phyloP scores from a whole-genome alignment of 2,797 vertebrate species.

The Lacerta bilineata region DNA sequence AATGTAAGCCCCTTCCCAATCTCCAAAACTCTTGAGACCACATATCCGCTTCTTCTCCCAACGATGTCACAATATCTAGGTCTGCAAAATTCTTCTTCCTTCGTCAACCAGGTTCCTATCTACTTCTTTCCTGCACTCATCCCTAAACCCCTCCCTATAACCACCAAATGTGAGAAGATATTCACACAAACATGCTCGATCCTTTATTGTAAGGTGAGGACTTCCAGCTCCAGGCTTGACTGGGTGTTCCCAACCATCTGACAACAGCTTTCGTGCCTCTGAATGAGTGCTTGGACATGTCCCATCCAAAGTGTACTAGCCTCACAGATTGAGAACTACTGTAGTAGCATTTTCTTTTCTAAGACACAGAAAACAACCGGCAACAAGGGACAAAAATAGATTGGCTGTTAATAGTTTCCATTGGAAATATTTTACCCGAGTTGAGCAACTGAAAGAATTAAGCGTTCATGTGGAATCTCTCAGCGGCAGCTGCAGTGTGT shows the following conservation, averaged over 20 bases:
- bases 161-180: neutral
- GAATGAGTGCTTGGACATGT: neutral
- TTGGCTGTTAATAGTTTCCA: constrained; percentile 34
- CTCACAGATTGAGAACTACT: neutral
- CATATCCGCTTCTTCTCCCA: neutral
- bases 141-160: neutral
- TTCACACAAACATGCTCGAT: neutral
- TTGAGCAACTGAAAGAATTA: constrained; percentile 45
- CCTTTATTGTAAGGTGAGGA: neutral
- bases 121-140: neutral
- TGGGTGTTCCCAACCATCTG: neutral
- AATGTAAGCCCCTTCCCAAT: neutral
- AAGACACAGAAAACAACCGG: constrained; percentile 40
- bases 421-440: constrained; percentile 7
- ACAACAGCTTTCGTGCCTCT: neutral
- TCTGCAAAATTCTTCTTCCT: neutral
- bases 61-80: neutral
- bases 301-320: neutral
- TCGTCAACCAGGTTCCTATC: neutral
- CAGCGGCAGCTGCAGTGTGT: constrained; percentile 57
- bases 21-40: neutral
- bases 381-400: constrained; percentile 45
- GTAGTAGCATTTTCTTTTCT: neutral
- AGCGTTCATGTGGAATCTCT: constrained; percentile 40
- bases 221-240: neutral